A percentile compares a stretch with the other conserved stretches of the same genome.
These are phyloP conservation scores for Paramisgurnus dabryanus DNA, from an alignment of 2,113 vertebrate genomes.

Conservation along the genomic window DNA sequence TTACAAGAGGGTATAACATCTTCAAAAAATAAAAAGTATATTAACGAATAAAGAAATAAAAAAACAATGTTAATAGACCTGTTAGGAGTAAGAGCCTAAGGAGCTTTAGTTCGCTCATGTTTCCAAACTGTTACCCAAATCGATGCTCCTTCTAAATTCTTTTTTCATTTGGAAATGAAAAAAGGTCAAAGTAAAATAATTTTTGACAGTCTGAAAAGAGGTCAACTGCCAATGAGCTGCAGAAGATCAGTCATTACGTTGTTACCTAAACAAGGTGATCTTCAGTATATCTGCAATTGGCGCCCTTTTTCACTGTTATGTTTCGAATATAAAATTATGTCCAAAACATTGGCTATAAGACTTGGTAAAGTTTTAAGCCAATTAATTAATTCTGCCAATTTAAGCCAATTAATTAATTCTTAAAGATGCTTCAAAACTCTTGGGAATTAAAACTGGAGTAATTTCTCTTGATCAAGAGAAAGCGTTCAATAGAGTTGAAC, in stretches of 20 bases:
- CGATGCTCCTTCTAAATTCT: not conserved
- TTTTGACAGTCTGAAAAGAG: too few species aligned
- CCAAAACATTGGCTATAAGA: not conserved
- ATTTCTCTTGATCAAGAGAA: not conserved
- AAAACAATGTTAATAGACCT: too few species aligned
- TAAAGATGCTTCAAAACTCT: not conserved
- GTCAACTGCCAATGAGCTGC: not conserved
- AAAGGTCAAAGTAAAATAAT: conserved; percentile 23
- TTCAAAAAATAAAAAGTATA: too few species aligned
- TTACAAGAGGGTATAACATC: too few species aligned
- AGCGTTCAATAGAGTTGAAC: not conserved
- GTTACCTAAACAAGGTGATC: not conserved
- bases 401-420: too few species aligned
- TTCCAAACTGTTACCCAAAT: too few species aligned
- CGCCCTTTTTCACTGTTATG: not conserved
- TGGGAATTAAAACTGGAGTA: not conserved
- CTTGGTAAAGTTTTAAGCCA: not conserved
- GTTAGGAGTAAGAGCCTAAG: too few species aligned
- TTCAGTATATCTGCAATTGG: conserved; percentile 3
- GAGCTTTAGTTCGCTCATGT: too few species aligned
- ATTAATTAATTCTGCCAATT: not conserved
- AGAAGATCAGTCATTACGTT: too few species aligned
- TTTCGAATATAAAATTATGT: not conserved
- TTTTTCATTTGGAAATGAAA: conserved; percentile 29
- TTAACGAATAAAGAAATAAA: too few species aligned